Percentiles rank a stretch among this genome's conserved stretches.
Conservation (phyloP, 1,140 invertebrate genomes). For the Aethina tumida region DNA sequence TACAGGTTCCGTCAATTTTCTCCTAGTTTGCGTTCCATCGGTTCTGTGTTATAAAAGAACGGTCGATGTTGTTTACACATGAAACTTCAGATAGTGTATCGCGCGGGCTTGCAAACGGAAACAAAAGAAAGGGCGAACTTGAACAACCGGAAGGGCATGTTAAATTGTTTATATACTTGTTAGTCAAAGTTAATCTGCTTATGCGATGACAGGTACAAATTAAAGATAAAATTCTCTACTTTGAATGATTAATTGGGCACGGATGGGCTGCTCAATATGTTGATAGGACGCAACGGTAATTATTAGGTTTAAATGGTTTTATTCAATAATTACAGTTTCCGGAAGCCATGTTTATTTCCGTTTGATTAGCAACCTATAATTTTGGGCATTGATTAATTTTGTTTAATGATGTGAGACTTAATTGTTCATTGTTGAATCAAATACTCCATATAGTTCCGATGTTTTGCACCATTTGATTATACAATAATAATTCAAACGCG, state of each 20-base stretch:
- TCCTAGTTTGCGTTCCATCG: no score
- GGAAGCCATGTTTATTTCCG: neutral
- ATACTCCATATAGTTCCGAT: no score
- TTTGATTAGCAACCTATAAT: constrained; percentile 2
- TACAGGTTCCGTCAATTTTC: no score
- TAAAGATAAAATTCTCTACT: neutral
- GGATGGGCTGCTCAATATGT: constrained; percentile 3
- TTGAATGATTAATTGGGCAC: constrained; percentile 5
- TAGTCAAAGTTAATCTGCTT: constrained; percentile 3
- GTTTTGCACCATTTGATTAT: no score
- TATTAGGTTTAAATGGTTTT: neutral
- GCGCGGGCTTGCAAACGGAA: no score
- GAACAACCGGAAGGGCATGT: constrained; percentile 1
- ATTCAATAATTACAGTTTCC: neutral
- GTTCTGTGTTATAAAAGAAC: no score
- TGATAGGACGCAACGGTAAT: no score
- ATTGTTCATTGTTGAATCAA: constrained; percentile 3
- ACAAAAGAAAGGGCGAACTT: no score
- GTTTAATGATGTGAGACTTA: constrained; percentile 4
- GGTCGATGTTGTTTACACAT: no score
- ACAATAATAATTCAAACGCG: no score
- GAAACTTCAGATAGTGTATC: no score
- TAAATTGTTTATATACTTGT: constrained; percentile 4
- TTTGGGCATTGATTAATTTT: constrained; percentile 5
- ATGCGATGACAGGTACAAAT: constrained; percentile 7